phyloP scores from a whole-genome alignment of 2,888 invertebrate species.

The Leptothorax acervorum region DNA sequence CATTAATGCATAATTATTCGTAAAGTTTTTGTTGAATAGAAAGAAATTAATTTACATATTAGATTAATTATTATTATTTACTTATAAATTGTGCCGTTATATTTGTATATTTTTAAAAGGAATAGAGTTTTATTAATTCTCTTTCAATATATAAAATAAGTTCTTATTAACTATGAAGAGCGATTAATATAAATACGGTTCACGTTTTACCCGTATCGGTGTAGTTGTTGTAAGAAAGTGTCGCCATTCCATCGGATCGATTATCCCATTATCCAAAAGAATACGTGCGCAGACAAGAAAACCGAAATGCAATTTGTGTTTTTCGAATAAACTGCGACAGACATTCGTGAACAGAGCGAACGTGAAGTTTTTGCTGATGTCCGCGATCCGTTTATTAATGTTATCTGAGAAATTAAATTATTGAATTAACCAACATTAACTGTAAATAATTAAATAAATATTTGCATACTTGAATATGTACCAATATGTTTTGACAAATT shows the following conservation, averaged over 20 bases:
- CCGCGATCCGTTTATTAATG: conserved; percentile 91
- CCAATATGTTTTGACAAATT: background rate
- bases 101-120: background rate
- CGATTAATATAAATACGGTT: conserved; percentile 10
- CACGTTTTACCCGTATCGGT: conserved; percentile 83
- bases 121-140: conserved; percentile 1
- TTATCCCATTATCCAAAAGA: conserved; percentile 87
- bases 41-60: background rate
- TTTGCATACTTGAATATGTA: background rate
- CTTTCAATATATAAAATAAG: background rate
- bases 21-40: background rate
- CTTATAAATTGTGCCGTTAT: too few relatives aligned
- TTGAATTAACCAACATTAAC: background rate
- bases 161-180: background rate
- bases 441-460: background rate
- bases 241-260: conserved; percentile 90
- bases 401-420: conserved; percentile 87
- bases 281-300: conserved; percentile 91
- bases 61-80: background rate
- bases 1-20: background rate
- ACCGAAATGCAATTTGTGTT: conserved; percentile 95
- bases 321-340: conserved; percentile 95
- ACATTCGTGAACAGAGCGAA: conserved; percentile 94
- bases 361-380: conserved; percentile 93
- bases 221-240: conserved; percentile 86